Evolutionary conservation across 2,888 invertebrate species (phyloP).

Genomic region (Oeneis ivallda): DNA sequence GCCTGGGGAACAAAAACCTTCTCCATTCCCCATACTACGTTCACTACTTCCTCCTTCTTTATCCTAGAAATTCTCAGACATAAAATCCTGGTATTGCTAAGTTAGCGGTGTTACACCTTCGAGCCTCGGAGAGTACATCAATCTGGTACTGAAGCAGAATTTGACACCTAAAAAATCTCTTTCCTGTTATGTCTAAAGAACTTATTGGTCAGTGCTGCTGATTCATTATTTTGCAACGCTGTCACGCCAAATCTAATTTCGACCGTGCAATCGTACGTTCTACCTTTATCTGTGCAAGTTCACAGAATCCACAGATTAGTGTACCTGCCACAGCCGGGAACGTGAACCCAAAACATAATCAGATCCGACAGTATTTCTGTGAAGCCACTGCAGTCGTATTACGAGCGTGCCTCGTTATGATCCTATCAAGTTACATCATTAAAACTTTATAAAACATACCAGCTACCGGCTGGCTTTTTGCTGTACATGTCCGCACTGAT

Average conservation of each 20-base stretch:
- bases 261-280: not conserved
- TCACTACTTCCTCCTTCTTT: too few relatives aligned
- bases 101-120: too few relatives aligned
- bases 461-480: slow-evolving; percentile 21
- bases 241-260: not conserved
- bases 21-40: too few relatives aligned
- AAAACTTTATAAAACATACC: slow-evolving; percentile 35
- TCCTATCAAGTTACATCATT: slow-evolving; percentile 48
- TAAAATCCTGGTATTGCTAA: too few relatives aligned
- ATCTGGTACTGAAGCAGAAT: too few relatives aligned
- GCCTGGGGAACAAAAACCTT: too few relatives aligned
- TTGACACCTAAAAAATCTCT: too few relatives aligned
- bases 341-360: slow-evolving; percentile 24
- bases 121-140: too few relatives aligned
- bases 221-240: too few relatives aligned
- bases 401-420: slow-evolving; percentile 39
- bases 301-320: slow-evolving; percentile 14
- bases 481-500: slow-evolving; percentile 11
- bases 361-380: slow-evolving; percentile 33
- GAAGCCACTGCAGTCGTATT: slow-evolving; percentile 32
- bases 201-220: too few relatives aligned
- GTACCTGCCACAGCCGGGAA: slow-evolving; percentile 19
- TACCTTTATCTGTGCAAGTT: not conserved
- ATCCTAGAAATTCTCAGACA: too few relatives aligned
- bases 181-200: too few relatives aligned